These are phyloP conservation scores for Sander lucioperca DNA, from an alignment of 2,113 vertebrate species.

Conservation along the genomic window DNA sequence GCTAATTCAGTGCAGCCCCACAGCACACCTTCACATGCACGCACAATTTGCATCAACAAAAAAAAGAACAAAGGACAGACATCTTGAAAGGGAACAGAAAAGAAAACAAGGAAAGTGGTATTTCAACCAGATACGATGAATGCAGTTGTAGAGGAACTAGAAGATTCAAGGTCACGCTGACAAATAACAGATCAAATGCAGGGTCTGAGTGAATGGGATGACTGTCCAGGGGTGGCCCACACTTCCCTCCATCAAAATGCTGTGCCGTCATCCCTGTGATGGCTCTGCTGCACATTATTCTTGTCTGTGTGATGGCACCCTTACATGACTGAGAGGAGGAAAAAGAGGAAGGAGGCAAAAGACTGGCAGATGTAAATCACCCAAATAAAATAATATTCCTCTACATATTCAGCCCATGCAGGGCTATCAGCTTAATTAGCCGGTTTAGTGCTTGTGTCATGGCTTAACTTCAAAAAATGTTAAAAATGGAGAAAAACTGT, in stretches of 20 bases:
- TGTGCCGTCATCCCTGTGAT: background rate
- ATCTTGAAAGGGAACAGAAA: background rate
- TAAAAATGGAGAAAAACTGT: background rate
- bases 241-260: background rate
- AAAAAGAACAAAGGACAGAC: background rate
- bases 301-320: background rate
- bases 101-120: constrained; percentile 17
- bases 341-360: background rate
- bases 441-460: background rate
- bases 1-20: constrained; percentile 5
- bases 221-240: background rate
- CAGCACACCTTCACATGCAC: background rate
- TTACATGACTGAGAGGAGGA: background rate
- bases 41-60: background rate
- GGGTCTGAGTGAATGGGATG: background rate
- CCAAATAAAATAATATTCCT: background rate
- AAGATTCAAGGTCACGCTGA: constrained; percentile 26
- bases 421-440: background rate
- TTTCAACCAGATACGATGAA: constrained; percentile 29
- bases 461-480: background rate
- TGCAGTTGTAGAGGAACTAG: background rate
- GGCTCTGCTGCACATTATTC: constrained; percentile 12
- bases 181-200: constrained; percentile 10
- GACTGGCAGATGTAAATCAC: background rate
- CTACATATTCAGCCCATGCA: background rate